Base-by-base conservation (phyloP, 2,113 vertebrate genomes). In the Petroica traversi region DNA sequence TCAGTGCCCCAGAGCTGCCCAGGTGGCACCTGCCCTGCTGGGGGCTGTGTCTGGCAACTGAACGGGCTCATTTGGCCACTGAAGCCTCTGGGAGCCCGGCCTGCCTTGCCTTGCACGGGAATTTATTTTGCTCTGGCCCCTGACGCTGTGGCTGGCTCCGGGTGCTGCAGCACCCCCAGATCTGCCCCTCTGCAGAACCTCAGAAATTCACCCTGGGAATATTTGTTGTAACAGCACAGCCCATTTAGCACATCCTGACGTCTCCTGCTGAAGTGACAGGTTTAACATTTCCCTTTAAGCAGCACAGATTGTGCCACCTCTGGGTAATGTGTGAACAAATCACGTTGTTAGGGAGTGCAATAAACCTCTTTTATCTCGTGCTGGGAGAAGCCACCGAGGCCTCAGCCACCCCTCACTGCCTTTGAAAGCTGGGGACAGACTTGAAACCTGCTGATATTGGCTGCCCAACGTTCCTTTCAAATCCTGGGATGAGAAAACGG, bases 211-310 rank as follows among this genome's bases (percentile, higher is more conserved):
- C 26, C 31, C 25, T n/a, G 77, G 76, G 38, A 78, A 69, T 80
- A 88, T 92, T 75, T 89, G 78, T 85, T 88, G 79, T 73, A 94
- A 38, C 2, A 4, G 62, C 3, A 0, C 54, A 71, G 88, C 90
- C 88, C 88, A 61, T 88, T 96, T 85, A 94, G 85, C 78, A 69
- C 67, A 9, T 83, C 64, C 1, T 0, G 76, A 38, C 4, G 10
- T 76, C 90, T 92, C 58, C 90, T 54, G 78, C 92, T 15, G 41
- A 90, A 92, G 92, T 83, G 95, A 88, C 90, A 90, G 74, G 64
- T 96, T 94, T 54, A 94, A 90, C 79, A 26, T 96, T 83, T 93
- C 78, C 45, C 78, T 92, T 88, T 92, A 89, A 76, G 83, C 41
- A 26, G 66, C 45, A 62, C 45, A 94, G 92, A 73, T 73, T 76